Conservation (phyloP, 1,140 invertebrate species). For the Myzus persicae region DNA sequence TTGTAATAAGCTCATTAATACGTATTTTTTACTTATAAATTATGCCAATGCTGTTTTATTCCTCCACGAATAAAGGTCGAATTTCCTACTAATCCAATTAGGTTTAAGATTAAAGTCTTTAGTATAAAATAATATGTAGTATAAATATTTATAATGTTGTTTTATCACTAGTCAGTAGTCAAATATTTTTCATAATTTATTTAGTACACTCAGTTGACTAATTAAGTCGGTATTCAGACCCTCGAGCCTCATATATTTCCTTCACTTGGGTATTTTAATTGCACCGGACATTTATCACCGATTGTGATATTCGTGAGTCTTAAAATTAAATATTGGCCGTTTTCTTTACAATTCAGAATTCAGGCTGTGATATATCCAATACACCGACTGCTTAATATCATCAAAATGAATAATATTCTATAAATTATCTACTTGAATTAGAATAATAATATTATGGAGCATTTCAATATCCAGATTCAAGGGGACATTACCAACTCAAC, state of each 20-base stretch:
- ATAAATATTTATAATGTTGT: not conserved
- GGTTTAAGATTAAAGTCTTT: not conserved
- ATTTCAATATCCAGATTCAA: not conserved
- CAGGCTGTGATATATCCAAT: not conserved
- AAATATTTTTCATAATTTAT: not conserved
- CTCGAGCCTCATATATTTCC: not conserved
- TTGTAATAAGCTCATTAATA: not conserved
- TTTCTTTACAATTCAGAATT: not conserved
- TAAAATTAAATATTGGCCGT: not conserved
- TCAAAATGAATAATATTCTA: not conserved
- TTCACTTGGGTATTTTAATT: not conserved
- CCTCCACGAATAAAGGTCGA: not conserved
- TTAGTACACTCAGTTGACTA: not conserved
- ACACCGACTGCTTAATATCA: not conserved
- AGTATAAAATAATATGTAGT: not conserved
- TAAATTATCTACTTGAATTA: not conserved
- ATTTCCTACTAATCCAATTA: not conserved
- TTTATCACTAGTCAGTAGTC: not conserved
- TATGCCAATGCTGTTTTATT: not conserved
- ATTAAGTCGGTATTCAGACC: not conserved
- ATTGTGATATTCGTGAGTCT: not conserved
- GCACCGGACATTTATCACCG: not conserved
- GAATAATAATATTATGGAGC: not conserved
- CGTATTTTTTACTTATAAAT: not conserved
- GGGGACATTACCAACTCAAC: not conserved